Conservation (phyloP, 2,797 vertebrate species). For the Eospalax fontanierii region DNA sequence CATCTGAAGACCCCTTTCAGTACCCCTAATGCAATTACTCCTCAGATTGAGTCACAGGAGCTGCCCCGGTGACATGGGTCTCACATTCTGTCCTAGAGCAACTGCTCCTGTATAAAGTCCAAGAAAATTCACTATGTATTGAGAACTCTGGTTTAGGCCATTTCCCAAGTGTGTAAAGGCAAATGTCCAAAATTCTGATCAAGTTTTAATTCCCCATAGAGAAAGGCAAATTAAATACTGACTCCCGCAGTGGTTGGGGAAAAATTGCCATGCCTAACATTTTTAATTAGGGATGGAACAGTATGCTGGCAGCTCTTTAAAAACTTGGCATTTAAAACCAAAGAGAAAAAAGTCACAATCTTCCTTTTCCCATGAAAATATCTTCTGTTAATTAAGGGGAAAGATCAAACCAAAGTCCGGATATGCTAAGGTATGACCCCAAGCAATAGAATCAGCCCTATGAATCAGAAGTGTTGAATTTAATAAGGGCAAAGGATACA, state of each 20-base stretch:
- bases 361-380: background rate
- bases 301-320: background rate
- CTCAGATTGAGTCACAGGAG: background rate
- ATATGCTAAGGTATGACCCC: background rate
- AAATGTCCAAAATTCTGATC: conserved; percentile 41
- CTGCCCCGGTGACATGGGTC: background rate
- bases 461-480: background rate
- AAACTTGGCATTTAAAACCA: background rate
- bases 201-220: conserved; percentile 19
- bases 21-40: background rate
- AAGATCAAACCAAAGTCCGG: conserved; percentile 18
- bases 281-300: conserved; percentile 50
- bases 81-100: background rate
- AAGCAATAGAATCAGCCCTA: background rate
- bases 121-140: background rate
- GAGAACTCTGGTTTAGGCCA: conserved; percentile 6
- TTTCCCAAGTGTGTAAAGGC: background rate
- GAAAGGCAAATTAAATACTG: conserved; percentile 44
- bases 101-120: background rate
- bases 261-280: background rate
- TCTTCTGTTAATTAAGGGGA: conserved; percentile 10
- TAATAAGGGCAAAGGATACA: background rate
- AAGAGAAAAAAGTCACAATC: background rate
- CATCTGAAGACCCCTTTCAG: background rate
- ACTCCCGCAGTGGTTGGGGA: background rate